Evolutionary conservation across 2,113 vertebrate genomes (phyloP), one percentile per base, ranked within the genome.

Genomic region (Caloenas nicobarica): DNA sequence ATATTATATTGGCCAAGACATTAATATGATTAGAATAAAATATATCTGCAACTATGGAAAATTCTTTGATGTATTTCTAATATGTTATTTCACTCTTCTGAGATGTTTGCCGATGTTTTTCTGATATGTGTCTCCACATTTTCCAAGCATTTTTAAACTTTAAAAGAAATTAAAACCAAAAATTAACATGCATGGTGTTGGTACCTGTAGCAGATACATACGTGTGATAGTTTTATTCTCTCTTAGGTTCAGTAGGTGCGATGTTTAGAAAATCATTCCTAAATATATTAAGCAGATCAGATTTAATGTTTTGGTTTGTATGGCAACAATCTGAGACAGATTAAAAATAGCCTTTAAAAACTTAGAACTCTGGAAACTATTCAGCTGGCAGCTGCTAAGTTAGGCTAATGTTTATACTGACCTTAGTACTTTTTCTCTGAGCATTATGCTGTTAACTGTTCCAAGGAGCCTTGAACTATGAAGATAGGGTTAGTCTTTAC

Each of bases 401-500:
- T 97, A 88, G 97, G 94, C 97, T 98, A 87, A 96, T 98, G 95
- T 98, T 98, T 98, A 96, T 96, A 74, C 88, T 98, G 98, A 97
- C 97, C 97, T 89, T 97, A 94, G 95, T 96, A 96, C 97, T 98
- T 98, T 97, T 93, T 92, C 93, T 96, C 85, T 1, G 1, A 88
- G 95, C 95, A 96, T 97, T 98, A 95, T 96, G 95, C 91, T 97
- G 91, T 94, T 96, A 85, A 97, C 95, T 96, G 77, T 94, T 98
- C 94, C 97, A 95, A 96, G 96, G 95, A 98, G 97, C 98, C 98
- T 98, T 98, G 98, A 98, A 97, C 97, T 94, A 81, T 96, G 96
- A 95, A 97, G 97, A 98, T 96, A 98, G 97, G 98, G 98, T 98
- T 98, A 98, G 97, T 98, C 97, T 98, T 98, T 98, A 98, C 97